Percentiles rank a stretch among this genome's conserved stretches.
Conservation (phyloP, 2,888 invertebrate genomes). For the Apantesis nais region DNA sequence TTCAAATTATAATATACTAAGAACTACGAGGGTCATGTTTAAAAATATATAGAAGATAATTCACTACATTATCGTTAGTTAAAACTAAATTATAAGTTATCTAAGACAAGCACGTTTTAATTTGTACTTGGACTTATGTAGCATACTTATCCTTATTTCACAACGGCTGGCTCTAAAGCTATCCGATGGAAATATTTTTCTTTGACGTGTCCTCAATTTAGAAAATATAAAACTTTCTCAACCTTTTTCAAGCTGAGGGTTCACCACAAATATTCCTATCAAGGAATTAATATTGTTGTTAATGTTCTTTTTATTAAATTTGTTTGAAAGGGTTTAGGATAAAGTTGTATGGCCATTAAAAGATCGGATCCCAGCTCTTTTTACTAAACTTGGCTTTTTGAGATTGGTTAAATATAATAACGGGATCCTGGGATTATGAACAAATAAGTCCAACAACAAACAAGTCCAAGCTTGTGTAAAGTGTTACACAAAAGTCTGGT, state of each 20-base stretch:
- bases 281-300: background rate
- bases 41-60: too few species aligned
- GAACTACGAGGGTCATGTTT: too few species aligned
- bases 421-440: background rate
- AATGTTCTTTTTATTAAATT: slow-evolving; percentile 1
- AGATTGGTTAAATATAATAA: background rate
- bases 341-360: background rate
- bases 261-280: background rate
- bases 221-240: background rate
- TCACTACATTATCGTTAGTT: too few species aligned
- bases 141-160: background rate
- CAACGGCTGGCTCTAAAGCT: background rate
- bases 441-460: too few species aligned
- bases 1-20: too few species aligned
- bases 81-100: too few species aligned
- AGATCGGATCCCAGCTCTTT: background rate
- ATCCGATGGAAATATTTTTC: background rate
- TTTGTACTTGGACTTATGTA: background rate
- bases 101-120: background rate
- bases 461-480: background rate
- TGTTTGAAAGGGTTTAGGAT: background rate
- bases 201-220: background rate
- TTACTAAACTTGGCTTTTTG: background rate
- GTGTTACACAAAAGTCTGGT: background rate
- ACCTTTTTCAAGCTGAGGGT: background rate